Conservation (phyloP, 92 coral and sea anemone species). For the Epizoanthus scotinus region DNA sequence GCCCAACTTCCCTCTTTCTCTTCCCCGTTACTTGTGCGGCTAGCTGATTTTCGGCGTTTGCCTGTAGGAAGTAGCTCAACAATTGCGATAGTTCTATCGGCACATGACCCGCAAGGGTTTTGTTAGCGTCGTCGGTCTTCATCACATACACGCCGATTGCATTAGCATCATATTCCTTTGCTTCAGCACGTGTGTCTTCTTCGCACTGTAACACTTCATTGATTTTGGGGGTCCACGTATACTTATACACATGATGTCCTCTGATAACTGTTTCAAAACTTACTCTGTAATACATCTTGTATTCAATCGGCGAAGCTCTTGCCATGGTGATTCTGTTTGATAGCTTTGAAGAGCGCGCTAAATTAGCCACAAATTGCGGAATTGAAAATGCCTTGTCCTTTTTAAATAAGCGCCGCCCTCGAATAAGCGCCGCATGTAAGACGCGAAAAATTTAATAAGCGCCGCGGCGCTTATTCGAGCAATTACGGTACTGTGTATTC, state of each 20-base stretch:
- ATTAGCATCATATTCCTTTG: conserved; percentile 1
- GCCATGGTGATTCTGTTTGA: conserved; percentile 15
- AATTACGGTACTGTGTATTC: no score
- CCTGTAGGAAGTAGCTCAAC: conserved; percentile 4
- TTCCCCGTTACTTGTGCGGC: conserved; percentile 14
- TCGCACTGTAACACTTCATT: conserved; percentile 10
- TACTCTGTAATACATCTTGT: conserved; percentile 17
- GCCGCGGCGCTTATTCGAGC: conserved; percentile 51
- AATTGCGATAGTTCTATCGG: conserved; percentile 12
- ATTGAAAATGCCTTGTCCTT: no score
- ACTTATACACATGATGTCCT: conserved; percentile 25
- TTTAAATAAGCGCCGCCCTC: conserved; percentile 71
- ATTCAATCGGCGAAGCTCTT: conserved; percentile 22
- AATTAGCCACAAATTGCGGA: no score
- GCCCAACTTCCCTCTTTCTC: conserved; percentile 20
- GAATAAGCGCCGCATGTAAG: conserved; percentile 66
- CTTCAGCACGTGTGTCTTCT: conserved; percentile 6
- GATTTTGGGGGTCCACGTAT: conserved; percentile 23
- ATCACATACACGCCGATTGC: conserved; percentile 8
- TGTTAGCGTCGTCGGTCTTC: neutral
- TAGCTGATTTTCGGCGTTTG: conserved; percentile 11
- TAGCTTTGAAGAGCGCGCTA: conserved; percentile 25
- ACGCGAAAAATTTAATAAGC: conserved; percentile 45
- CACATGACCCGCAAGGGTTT: conserved; percentile 14
- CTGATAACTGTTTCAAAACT: conserved; percentile 13